Base-by-base conservation (phyloP, 2,797 vertebrate genomes). In the Artibeus jamaicensis region DNA sequence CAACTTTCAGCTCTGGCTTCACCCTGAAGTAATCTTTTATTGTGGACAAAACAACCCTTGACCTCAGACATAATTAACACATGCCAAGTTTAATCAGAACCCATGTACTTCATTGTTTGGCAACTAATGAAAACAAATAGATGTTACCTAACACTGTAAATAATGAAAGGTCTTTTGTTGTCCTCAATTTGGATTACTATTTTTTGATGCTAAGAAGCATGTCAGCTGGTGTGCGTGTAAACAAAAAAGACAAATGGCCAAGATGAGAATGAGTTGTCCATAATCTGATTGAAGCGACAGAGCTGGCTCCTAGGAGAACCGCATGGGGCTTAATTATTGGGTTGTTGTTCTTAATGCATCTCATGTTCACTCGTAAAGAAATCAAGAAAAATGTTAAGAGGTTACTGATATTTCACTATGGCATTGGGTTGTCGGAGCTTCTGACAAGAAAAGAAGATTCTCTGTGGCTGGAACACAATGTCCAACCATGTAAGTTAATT, bases 281-380 rank as follows among this genome's bases (percentile, higher is more conserved):
- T 98, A 98, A 98, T 96, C 97, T 93, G 98, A 98, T 98, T 98
- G 98, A 98, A 98, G 97, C 95, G 83, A 98, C 96, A 21, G 96
- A 82, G 97, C 98, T 97, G 98, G 97, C 97, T 98, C 98, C 98
- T 98, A 67, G 46, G 98, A 98, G 97, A 98, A 98, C 97, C 96
- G 39, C 98, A 96, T 39, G 86, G 96, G 87, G 96, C 98, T 98
- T 98, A 98, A 98, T 98, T 98, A 98, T 98, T 98, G 98, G 98
- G 98, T 98, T 98, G 98, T 98, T 98, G 94, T 97, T 98, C 98
- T 97, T 98, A 98, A 98, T 98, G 98, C 96, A 98, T 98, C 98
- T 98, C 98, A 98, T 98, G 98, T 97, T 98, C 97, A 97, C 97
- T 98, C 97, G 97, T 98, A 98, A 97, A 98, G 97, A 98, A 98